Conservation (phyloP, 2,113 vertebrate species). For the Dendropsophus ebraccatus region DNA sequence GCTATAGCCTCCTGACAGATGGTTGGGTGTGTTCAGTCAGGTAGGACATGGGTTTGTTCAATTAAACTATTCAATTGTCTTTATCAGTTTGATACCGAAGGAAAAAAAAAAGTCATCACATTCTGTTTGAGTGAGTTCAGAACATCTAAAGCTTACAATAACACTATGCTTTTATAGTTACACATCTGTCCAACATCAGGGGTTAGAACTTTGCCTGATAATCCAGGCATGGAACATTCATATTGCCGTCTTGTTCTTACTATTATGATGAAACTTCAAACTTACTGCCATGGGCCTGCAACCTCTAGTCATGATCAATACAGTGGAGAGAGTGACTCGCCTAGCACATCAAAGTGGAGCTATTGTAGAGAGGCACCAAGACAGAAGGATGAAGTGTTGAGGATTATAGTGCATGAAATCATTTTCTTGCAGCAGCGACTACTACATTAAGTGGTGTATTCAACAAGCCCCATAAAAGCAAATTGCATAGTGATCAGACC, state of each 20-base stretch:
- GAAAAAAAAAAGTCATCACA: not conserved
- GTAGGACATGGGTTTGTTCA: conserved; percentile 9
- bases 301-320: conserved; percentile 34
- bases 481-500: conserved; percentile 39
- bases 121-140: conserved; percentile 25
- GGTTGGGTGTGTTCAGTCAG: not conserved
- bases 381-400: conserved; percentile 49
- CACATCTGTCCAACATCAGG: conserved; percentile 41
- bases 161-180: not conserved
- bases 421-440: conserved; percentile 20
- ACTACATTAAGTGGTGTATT: conserved; percentile 52
- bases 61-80: conserved; percentile 10
- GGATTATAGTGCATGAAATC: conserved; percentile 52
- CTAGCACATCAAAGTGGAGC: conserved; percentile 52
- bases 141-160: conserved; percentile 22
- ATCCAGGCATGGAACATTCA: conserved; percentile 28
- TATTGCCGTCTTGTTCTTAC: conserved; percentile 24
- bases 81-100: not conserved
- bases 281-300: conserved; percentile 28
- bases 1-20: not conserved
- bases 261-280: conserved; percentile 26
- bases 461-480: conserved; percentile 48
- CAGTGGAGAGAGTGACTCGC: conserved; percentile 27
- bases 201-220: conserved; percentile 19
- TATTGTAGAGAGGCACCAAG: conserved; percentile 46